phyloP scores from a whole-genome alignment of 2,113 vertebrate species.

The Anolis carolinensis region DNA sequence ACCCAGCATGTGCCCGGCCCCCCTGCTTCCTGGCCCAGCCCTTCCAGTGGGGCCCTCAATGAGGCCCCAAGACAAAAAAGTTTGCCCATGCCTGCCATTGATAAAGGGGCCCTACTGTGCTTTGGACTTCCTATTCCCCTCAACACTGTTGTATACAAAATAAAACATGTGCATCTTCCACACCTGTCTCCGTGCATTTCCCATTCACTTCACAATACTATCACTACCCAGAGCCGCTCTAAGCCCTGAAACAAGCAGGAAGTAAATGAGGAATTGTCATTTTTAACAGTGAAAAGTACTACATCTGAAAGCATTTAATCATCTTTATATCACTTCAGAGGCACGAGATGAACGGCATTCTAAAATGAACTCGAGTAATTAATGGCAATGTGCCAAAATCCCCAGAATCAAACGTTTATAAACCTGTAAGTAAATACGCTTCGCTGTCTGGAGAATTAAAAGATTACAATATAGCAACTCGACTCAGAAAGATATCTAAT shows the following conservation, averaged over 20 bases:
- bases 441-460: constrained; percentile 42
- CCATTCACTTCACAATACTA: neutral
- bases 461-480: constrained; percentile 25
- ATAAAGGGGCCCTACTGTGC: neutral
- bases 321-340: constrained; percentile 7
- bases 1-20: too few relatives aligned
- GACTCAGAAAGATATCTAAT: constrained; percentile 9
- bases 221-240: neutral
- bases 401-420: constrained; percentile 40
- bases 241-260: neutral
- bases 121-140: neutral
- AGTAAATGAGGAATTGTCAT: neutral
- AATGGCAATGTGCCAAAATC: constrained; percentile 14
- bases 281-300: constrained; percentile 15
- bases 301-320: constrained; percentile 36
- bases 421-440: constrained; percentile 18
- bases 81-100: too few relatives aligned
- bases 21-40: too few relatives aligned
- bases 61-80: too few relatives aligned
- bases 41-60: too few relatives aligned
- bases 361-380: constrained; percentile 26
- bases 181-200: neutral
- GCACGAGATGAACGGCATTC: constrained; percentile 14
- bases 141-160: neutral
- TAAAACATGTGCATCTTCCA: neutral